Percentiles rank a stretch among this genome's conserved stretches.
These are phyloP conservation scores for Globodera ellingtonae DNA, from an alignment of 1,140 invertebrate genomes.

Conservation along the genomic window DNA sequence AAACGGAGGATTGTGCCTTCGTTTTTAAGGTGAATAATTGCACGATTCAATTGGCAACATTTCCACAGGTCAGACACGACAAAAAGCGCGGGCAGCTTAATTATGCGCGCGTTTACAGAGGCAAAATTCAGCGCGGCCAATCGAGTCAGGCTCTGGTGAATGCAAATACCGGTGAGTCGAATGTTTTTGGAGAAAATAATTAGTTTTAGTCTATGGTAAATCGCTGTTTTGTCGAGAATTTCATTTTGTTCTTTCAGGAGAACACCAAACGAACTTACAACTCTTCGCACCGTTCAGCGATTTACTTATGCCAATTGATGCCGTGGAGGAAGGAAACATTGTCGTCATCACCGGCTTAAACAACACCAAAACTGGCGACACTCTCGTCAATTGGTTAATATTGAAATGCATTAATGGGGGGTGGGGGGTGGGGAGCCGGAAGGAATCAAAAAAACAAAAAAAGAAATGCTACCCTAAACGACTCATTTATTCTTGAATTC, in stretches of 20 bases:
- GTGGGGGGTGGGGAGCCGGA: too few relatives aligned
- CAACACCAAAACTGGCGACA: conserved; percentile 81
- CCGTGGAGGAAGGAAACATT: conserved; percentile 80
- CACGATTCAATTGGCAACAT: conserved; percentile 16
- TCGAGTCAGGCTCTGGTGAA: conserved; percentile 71
- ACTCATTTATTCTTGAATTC: too few relatives aligned
- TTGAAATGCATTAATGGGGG: background rate
- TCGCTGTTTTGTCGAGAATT: background rate
- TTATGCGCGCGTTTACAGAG: conserved; percentile 80
- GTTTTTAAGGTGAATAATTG: conserved; percentile 52
- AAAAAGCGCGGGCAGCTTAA: conserved; percentile 83
- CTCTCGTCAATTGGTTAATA: conserved; percentile 72
- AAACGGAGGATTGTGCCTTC: conserved; percentile 46
- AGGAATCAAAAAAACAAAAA: too few relatives aligned
- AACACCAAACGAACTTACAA: conserved; percentile 70
- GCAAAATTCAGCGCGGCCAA: conserved; percentile 68
- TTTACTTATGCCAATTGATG: conserved; percentile 77
- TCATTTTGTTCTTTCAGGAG: conserved; percentile 62
- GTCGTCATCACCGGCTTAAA: conserved; percentile 84
- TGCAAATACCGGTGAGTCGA: conserved; percentile 16
- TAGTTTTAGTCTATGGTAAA: background rate
- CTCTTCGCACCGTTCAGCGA: conserved; percentile 82
- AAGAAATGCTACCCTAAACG: too few relatives aligned
- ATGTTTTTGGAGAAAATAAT: background rate
- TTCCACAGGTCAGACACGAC: conserved; percentile 88